Evolutionary conservation across 2,113 vertebrate genomes (phyloP).

Genomic region (Promerops cafer): DNA sequence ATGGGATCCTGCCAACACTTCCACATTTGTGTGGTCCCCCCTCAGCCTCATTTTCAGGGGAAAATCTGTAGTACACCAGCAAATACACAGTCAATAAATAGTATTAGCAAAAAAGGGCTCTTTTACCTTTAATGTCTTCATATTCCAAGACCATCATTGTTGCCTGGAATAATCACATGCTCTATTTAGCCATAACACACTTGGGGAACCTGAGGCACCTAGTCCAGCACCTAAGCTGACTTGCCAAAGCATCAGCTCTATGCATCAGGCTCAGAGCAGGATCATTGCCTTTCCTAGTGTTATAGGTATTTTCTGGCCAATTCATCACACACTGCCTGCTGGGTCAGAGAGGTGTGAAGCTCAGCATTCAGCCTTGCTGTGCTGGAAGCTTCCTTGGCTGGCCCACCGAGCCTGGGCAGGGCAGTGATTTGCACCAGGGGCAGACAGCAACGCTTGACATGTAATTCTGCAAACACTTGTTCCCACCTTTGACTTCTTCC

Average conservation of each 20-base stretch:
- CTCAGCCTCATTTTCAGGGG: background rate
- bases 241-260: background rate
- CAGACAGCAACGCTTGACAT: background rate
- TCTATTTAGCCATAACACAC: background rate
- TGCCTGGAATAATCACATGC: background rate
- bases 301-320: background rate
- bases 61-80: background rate
- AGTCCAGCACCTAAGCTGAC: background rate
- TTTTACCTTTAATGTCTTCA: background rate
- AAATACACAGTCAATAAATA: background rate
- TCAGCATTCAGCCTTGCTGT: background rate
- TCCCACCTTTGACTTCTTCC: background rate
- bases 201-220: background rate
- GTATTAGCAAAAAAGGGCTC: background rate
- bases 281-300: background rate
- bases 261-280: background rate
- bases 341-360: background rate
- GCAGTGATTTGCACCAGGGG: background rate
- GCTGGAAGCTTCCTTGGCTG: background rate
- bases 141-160: background rate
- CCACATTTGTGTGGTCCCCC: background rate
- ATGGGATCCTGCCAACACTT: background rate
- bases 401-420: accelerated
- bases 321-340: background rate
- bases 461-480: background rate